These are phyloP conservation scores for Riptortus pedestris DNA, from an alignment of 1,140 invertebrate genomes.

Conservation along the genomic window DNA sequence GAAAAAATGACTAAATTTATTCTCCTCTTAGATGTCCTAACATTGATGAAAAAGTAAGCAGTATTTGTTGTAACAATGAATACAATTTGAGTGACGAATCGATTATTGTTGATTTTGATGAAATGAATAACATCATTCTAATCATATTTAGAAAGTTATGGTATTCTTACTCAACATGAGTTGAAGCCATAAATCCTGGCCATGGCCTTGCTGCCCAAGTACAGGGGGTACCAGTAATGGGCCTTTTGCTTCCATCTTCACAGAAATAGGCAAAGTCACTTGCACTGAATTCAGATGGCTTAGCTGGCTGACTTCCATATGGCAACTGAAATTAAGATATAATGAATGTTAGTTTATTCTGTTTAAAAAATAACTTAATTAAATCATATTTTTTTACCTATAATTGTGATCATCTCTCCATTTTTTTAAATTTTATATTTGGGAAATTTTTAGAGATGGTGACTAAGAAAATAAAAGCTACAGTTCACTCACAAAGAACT, in stretches of 20 bases:
- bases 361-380: not conserved
- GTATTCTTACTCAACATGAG: slow-evolving; percentile 5
- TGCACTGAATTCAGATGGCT: slow-evolving; percentile 39
- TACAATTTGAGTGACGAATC: no score
- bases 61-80: no score
- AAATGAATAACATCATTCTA: no score
- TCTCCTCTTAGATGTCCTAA: no score
- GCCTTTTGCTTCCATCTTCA: slow-evolving; percentile 61
- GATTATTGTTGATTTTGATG: no score
- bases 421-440: no score
- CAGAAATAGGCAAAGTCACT: slow-evolving; percentile 63
- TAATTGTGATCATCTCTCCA: not conserved
- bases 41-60: no score
- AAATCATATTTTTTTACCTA: not conserved
- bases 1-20: no score
- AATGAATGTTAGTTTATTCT: not conserved
- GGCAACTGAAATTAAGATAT: slow-evolving; percentile 24
- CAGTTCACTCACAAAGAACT: no score
- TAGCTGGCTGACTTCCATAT: slow-evolving; percentile 28
- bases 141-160: no score
- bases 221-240: slow-evolving; percentile 55
- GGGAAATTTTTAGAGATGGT: no score
- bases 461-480: no score
- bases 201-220: slow-evolving; percentile 70
- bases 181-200: slow-evolving; percentile 53